A percentile compares a stretch with the other conserved stretches of the same genome.
These are phyloP conservation scores for Nylanderia fulva DNA, from an alignment of 1,140 invertebrate genomes.

Conservation along the genomic window DNA sequence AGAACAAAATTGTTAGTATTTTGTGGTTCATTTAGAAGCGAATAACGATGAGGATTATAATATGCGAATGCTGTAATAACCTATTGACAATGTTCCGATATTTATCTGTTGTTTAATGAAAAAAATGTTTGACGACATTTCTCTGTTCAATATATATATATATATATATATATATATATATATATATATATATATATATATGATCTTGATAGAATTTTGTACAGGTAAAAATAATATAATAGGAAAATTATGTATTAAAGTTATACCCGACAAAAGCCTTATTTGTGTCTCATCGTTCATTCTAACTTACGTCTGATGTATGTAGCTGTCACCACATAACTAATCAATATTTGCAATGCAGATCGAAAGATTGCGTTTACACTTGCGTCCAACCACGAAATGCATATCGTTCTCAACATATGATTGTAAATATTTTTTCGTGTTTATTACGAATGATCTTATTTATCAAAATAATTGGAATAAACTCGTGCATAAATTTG, in stretches of 20 bases:
- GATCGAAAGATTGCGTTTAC: background rate
- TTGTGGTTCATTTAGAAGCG: background rate
- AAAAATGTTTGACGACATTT: background rate
- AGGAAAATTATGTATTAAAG: constrained; percentile 37
- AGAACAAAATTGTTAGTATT: background rate
- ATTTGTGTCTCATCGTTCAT: background rate
- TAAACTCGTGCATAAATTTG: background rate
- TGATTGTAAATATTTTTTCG: background rate
- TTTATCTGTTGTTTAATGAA: too few relatives aligned
- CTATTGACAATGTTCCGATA: too few relatives aligned
- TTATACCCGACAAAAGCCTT: background rate
- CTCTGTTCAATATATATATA: too few relatives aligned
- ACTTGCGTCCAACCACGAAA: background rate
- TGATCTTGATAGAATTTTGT: background rate
- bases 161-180: too few relatives aligned
- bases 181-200: too few relatives aligned
- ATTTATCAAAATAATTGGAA: background rate
- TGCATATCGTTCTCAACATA: background rate
- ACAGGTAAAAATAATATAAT: too few relatives aligned
- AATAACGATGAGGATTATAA: background rate
- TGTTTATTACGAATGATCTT: background rate
- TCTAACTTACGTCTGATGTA: background rate
- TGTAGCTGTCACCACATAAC: background rate
- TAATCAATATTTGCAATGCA: background rate
- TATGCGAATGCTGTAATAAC: background rate